Conservation (phyloP, 2,797 vertebrate species). For the Chrosomus eos region DNA sequence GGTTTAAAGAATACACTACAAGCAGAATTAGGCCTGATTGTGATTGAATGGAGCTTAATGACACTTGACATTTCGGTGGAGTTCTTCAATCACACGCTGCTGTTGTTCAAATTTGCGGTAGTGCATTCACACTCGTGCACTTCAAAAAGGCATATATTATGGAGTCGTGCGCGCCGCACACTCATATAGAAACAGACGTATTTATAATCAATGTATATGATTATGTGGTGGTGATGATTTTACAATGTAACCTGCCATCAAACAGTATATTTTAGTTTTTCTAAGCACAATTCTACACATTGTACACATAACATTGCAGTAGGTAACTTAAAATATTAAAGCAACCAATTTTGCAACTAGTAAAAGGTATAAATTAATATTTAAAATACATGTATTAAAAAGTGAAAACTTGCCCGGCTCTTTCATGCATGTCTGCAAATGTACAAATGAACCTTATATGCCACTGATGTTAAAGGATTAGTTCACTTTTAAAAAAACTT, state of each 20-base stretch:
- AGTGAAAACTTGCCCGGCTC: not conserved
- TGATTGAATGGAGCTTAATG: constrained; percentile 73
- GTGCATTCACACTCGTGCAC: constrained; percentile 38
- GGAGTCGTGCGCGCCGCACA: not conserved
- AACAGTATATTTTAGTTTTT: not conserved
- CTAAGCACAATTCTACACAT: not conserved
- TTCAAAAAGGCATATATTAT: constrained; percentile 10
- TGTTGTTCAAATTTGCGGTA: constrained; percentile 52
- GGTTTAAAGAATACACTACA: constrained; percentile 54
- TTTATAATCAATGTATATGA: too few relatives aligned
- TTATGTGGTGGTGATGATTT: too few relatives aligned
- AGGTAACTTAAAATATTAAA: not conserved
- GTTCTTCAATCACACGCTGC: constrained; percentile 61
- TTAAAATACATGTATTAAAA: not conserved
- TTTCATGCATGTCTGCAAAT: not conserved
- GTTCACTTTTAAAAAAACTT: too few relatives aligned
- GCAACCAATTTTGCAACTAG: not conserved
- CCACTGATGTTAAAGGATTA: not conserved
- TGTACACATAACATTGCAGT: not conserved
- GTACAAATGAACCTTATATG: not conserved
- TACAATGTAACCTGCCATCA: not conserved
- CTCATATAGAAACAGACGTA: constrained; percentile 12
- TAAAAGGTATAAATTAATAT: not conserved
- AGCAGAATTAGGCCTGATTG: constrained; percentile 64
- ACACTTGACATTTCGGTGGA: constrained; percentile 66